phyloP scores from a whole-genome alignment of 37 sponge, comb jelly and placozoan species.

The Agelas oroides region DNA sequence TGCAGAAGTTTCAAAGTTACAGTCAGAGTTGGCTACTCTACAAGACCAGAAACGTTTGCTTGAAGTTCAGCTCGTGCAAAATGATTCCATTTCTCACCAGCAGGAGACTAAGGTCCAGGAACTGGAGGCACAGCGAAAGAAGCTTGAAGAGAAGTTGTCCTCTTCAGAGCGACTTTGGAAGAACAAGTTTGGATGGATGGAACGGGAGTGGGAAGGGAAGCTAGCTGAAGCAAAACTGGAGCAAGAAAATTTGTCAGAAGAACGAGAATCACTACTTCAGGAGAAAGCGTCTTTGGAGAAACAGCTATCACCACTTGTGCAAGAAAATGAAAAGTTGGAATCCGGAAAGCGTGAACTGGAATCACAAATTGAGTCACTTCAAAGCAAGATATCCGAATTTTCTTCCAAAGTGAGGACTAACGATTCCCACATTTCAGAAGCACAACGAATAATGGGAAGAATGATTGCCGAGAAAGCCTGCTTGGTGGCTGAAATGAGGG shows the following conservation, averaged over 20 bases:
- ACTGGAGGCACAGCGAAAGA: neutral
- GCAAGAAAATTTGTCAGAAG: neutral
- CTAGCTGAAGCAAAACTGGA: neutral
- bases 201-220: conserved; percentile 39
- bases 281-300: conserved; percentile 23
- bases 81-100: conserved; percentile 13
- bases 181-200: neutral
- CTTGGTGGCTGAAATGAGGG: neutral
- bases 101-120: conserved; percentile 6
- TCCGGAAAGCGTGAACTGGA: neutral
- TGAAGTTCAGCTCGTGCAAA: conserved; percentile 19
- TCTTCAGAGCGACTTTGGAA: conserved; percentile 32
- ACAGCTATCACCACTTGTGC: neutral
- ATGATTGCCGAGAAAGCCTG: conserved; percentile 27
- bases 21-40: conserved; percentile 15
- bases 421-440: neutral
- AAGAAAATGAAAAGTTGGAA: neutral
- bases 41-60: conserved; percentile 47
- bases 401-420: conserved; percentile 8
- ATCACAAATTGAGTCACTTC: neutral
- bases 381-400: conserved; percentile 1
- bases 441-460: conserved; percentile 6
- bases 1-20: conserved; percentile 5
- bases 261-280: neutral
- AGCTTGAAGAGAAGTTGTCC: conserved; percentile 2